Base-by-base conservation (phyloP, 2,888 invertebrate species). In the Heteromyza rotundicornis region DNA sequence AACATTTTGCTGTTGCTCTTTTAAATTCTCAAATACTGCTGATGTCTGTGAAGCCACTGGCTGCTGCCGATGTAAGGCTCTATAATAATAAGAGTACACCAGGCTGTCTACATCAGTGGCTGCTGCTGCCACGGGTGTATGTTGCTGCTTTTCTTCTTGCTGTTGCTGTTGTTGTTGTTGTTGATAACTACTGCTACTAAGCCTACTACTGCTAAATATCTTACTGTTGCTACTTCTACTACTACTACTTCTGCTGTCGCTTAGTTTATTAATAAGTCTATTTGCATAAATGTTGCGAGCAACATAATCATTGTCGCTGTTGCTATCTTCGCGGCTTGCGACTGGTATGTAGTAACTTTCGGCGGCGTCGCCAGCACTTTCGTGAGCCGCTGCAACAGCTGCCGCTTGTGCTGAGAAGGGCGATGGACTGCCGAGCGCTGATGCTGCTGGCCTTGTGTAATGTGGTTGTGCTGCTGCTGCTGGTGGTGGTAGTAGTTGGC, bases 221-320 rank as follows among this genome's bases (percentile, higher is more conserved):
- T 56, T 76, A 75, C 74, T 78, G 75, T 74, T 76, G 75, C 67
- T 71, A 65, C 70, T 74, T 69, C 70, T 68, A 69, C 64, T 70
- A 68, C 69, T 70, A 64, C 69, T 71, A 68, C 67, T 70, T 70
- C 70, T 73, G 69, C 71, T 74, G 58, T 40, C 60, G 52, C 47
- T 59, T 40, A 64, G 68, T 67, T 61, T 69, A 57, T 69, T 66
- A 62, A 68, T 70, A 74, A 75, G 76, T 76, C 74, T 77, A 73
- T 78, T 76, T 68, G 51, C 47, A 44, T 64, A 60, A 56, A 56
- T 59, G 63, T 70, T 73, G 73, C 67, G 68, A 66, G 62, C 64
- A 70, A 49, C 71, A 51, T 22, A 57, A 57, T 49, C 65, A 65
- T 62, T 59, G 64, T 17, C 63, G 64, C 58, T 63, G 62, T 58